Evolutionary conservation across 1,140 invertebrate genomes (phyloP).

Genomic region (Phymastichus coffea): DNA sequence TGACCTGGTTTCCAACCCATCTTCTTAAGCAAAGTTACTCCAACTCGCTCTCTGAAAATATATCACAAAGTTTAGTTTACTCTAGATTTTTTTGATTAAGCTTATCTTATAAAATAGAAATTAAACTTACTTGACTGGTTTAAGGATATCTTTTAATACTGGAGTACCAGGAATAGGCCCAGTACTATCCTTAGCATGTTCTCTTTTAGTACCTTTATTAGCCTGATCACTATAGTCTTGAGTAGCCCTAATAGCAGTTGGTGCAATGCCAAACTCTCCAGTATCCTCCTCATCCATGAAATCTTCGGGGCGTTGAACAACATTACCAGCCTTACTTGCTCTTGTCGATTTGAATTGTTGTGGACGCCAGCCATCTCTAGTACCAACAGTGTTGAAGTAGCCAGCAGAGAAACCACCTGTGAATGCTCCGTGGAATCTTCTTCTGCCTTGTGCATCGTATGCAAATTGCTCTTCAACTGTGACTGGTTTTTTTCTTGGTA

Average conservation of each 20-base stretch:
- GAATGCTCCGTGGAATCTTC: conserved; percentile 98
- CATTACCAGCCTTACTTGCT: conserved; percentile 61
- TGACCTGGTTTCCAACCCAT: conserved; percentile 92
- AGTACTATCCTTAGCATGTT: conserved; percentile 53
- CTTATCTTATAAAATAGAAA: background rate
- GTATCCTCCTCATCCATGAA: conserved; percentile 99
- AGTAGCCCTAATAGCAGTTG: conserved; percentile 76
- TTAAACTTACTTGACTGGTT: conserved; percentile 65
- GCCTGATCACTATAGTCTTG: conserved; percentile 66
- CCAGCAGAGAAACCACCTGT: conserved; percentile 99
- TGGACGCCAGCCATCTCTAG: conserved; percentile 93
- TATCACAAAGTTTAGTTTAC: too few species aligned
- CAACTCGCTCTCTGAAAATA: conserved; percentile 74
- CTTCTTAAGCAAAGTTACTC: conserved; percentile 78
- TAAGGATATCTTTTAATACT: conserved; percentile 76
- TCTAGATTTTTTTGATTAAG: background rate
- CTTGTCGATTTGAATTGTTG: conserved; percentile 89
- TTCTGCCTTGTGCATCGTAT: conserved; percentile 83
- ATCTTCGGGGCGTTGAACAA: conserved; percentile 77
- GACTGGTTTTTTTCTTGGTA: conserved; percentile 78
- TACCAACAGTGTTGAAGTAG: conserved; percentile 95
- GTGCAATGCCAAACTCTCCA: conserved; percentile 93
- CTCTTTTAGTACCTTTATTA: conserved; percentile 58
- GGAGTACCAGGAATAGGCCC: conserved; percentile 79
- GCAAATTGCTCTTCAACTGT: conserved; percentile 88